Base-by-base conservation (phyloP, 2,888 invertebrate species). In the Drosophila birchii region DNA sequence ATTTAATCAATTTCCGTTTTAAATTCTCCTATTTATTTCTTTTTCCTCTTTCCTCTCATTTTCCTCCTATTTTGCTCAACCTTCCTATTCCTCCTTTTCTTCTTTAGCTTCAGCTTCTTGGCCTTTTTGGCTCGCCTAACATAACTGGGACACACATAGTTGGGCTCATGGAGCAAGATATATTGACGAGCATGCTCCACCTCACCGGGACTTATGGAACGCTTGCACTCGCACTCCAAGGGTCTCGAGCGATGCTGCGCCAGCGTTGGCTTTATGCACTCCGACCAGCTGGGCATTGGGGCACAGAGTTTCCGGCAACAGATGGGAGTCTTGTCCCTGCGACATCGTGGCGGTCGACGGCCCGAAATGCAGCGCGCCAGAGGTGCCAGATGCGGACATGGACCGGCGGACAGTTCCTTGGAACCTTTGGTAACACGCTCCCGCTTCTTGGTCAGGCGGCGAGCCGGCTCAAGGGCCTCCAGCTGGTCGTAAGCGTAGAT, bases 401-500 rank as follows among this genome's bases (percentile, higher is more conserved):
- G 20, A 3, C 51, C 44, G 29, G 26, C 26, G 34, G 20, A n/a
- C 18, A 12, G 1, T 2, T 29, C 29, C 3, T 11, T 3, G 0
- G 34, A 16, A 2, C 55, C 5, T 16, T 6, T 11, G 1, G 3
- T 3, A 16, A 41, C 8, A 3, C 62, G 56, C 2, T 61, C 56
- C 0, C 62, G 72, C 16, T 56, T 6, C 14, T 43, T 3, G 16
- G 16, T 0, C 0, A 4, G 34, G 64, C 84, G 6, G 4, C 45
- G 56, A 1, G 29, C 41, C 7, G 88, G 82, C 2, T 68, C 68
- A 2, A 73, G 12, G 12, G 78, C 63, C 26, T 62, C 44, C 62
- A 72, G 44, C 51, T 71, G 53, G 16, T 83, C 76, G 20, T 72
- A 79, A 57, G 55, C 68, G n/a, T 56, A 71, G 34, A 76, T 75